These are phyloP conservation scores for Ips nitidus DNA, from an alignment of 1,140 invertebrate species.

Conservation along the genomic window DNA sequence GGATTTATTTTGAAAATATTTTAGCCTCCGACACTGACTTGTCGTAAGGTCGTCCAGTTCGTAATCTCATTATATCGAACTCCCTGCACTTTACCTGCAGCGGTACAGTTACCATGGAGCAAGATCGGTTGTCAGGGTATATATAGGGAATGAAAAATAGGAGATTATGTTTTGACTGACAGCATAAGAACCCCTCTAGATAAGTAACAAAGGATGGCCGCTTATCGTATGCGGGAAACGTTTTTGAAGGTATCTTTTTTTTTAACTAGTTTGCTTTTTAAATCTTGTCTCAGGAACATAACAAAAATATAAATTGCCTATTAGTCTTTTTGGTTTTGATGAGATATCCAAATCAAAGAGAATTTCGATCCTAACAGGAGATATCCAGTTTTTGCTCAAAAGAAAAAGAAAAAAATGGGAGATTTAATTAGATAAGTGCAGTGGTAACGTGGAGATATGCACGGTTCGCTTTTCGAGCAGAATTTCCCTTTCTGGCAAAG, in stretches of 20 bases:
- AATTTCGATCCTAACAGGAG: no score
- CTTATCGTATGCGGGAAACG: slow-evolving; percentile 4
- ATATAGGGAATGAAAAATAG: slow-evolving; percentile 37
- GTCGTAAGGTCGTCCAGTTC: slow-evolving; percentile 20
- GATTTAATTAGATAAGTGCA: slow-evolving; percentile 26
- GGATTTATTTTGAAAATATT: background rate
- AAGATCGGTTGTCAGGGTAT: slow-evolving; percentile 32
- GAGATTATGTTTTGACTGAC: slow-evolving; percentile 38
- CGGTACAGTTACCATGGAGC: slow-evolving; percentile 28
- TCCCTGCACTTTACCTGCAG: slow-evolving; percentile 36
- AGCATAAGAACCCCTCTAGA: slow-evolving; percentile 36
- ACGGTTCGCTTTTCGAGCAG: slow-evolving; percentile 17
- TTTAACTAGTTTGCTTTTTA: background rate
- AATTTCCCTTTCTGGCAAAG: slow-evolving; percentile 24
- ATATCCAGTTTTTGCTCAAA: no score
- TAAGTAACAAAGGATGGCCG: slow-evolving; percentile 32
- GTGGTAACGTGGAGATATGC: slow-evolving; percentile 25
- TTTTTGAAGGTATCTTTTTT: slow-evolving; percentile 15
- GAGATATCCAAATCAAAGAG: no score
- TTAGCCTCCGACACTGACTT: slow-evolving; percentile 14
- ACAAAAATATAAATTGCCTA: background rate
- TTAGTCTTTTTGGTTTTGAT: no score
- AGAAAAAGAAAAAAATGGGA: background rate
- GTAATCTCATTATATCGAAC: slow-evolving; percentile 31
- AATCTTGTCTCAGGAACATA: no score